A percentile compares a stretch with the other conserved stretches of the same genome.
phyloP scores from a whole-genome alignment of 1,140 invertebrate genomes.

The Cheumatopsyche charites region DNA sequence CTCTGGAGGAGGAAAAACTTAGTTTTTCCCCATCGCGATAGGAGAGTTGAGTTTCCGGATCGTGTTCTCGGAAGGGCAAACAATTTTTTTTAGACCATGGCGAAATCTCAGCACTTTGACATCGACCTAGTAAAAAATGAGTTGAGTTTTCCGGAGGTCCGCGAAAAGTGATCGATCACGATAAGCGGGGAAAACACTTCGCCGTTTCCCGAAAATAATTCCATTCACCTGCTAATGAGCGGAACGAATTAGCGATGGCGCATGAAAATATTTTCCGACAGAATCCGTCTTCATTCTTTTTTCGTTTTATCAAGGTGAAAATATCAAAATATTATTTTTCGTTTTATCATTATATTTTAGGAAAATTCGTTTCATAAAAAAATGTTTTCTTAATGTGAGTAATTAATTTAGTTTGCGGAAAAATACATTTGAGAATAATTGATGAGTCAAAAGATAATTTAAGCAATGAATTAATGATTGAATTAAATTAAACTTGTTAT shows the following conservation, averaged over 20 bases:
- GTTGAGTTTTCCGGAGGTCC: not conserved
- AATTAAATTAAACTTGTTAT: too few relatives aligned
- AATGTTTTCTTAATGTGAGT: too few relatives aligned
- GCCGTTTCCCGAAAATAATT: slow-evolving; percentile 6
- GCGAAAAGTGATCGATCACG: slow-evolving; percentile 14
- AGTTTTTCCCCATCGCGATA: slow-evolving; percentile 28
- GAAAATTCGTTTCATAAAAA: too few relatives aligned
- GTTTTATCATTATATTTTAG: too few relatives aligned
- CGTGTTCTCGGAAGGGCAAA: slow-evolving; percentile 24
- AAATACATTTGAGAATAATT: too few relatives aligned
- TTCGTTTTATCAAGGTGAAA: too few relatives aligned
- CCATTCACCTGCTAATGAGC: slow-evolving; percentile 10
- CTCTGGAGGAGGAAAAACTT: slow-evolving; percentile 19
- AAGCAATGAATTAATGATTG: too few relatives aligned
- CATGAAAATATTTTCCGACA: too few relatives aligned
- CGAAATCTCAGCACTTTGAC: slow-evolving; percentile 28
- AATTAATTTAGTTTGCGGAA: too few relatives aligned
- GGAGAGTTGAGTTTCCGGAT: slow-evolving; percentile 24
- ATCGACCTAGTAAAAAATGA: slow-evolving; percentile 22
- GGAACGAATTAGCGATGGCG: not conserved
- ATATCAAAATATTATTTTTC: not conserved
- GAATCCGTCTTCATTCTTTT: too few relatives aligned
- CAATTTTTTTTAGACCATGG: slow-evolving; percentile 27
- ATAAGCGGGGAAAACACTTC: slow-evolving; percentile 16
- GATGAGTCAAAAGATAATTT: too few relatives aligned